Percentiles rank a stretch among this genome's conserved stretches.
These are phyloP conservation scores for Mesembrinibis cayennensis DNA, from an alignment of 2,113 vertebrate genomes.

Conservation along the genomic window DNA sequence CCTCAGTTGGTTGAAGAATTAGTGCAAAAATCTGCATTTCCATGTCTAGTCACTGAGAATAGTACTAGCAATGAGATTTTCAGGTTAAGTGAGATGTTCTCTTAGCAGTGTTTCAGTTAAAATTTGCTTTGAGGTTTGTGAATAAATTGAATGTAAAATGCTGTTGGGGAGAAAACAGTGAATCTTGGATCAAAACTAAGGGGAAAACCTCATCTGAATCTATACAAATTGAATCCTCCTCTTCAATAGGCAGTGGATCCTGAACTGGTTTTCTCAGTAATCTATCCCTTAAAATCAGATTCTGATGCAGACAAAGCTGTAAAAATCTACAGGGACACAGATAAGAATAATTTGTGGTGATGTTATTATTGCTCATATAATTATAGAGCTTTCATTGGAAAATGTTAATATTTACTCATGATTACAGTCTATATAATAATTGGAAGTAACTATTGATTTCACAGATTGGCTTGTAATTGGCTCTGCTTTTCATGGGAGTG, in stretches of 20 bases:
- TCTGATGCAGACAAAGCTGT: background rate
- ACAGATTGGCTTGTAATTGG: background rate
- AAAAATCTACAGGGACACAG: background rate
- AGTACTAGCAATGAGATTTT: background rate
- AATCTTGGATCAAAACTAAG: background rate
- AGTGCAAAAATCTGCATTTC: background rate
- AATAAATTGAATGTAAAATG: background rate
- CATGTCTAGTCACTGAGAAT: background rate
- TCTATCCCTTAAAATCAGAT: background rate
- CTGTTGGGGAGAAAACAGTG: background rate
- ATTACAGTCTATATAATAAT: background rate
- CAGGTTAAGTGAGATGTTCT: background rate
- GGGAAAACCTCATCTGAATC: background rate
- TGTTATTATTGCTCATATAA: background rate
- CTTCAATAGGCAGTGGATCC: background rate
- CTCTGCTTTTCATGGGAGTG: background rate
- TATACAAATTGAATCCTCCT: background rate
- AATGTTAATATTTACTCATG: background rate
- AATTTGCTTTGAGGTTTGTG: background rate
- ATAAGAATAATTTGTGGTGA: background rate
- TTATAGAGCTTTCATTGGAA: background rate
- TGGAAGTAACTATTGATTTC: background rate
- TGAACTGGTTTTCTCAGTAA: background rate
- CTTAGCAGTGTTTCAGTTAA: background rate
- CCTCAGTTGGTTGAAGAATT: background rate